These are phyloP conservation scores for Drosophila neotestacea DNA, from an alignment of 2,888 invertebrate genomes.

Conservation along the genomic window DNA sequence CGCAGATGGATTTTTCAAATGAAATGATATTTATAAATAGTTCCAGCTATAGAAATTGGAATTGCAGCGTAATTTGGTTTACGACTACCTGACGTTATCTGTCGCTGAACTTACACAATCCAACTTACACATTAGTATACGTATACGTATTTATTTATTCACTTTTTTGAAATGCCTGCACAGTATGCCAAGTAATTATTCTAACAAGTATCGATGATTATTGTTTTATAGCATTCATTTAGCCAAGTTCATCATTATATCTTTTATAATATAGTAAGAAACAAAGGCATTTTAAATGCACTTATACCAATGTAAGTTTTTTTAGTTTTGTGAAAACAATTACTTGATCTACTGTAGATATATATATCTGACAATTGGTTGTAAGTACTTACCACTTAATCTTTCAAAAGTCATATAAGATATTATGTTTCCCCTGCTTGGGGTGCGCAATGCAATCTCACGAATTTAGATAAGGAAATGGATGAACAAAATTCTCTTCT, in stretches of 20 bases:
- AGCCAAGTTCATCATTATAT: too few relatives aligned
- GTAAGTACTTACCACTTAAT: conserved; percentile 91
- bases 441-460: conserved; percentile 83
- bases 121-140: conserved; percentile 6
- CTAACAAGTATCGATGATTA: neutral
- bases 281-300: too few relatives aligned
- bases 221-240: too few relatives aligned
- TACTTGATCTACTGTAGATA: neutral
- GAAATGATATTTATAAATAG: conserved; percentile 28
- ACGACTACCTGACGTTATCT: conserved; percentile 13
- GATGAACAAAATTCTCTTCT: conserved; percentile 34
- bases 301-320: too few relatives aligned
- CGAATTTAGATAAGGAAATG: conserved; percentile 73
- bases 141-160: conserved; percentile 2
- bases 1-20: neutral
- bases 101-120: conserved; percentile 28
- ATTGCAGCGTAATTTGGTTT: neutral
- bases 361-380: conserved; percentile 24
- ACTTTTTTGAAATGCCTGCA: neutral
- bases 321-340: too few relatives aligned
- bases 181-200: neutral
- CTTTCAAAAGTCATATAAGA: conserved; percentile 99
- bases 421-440: conserved; percentile 84
- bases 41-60: conserved; percentile 13
- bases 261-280: too few relatives aligned